Conservation (phyloP, 2,797 vertebrate species). For the Prunella strophiata region DNA sequence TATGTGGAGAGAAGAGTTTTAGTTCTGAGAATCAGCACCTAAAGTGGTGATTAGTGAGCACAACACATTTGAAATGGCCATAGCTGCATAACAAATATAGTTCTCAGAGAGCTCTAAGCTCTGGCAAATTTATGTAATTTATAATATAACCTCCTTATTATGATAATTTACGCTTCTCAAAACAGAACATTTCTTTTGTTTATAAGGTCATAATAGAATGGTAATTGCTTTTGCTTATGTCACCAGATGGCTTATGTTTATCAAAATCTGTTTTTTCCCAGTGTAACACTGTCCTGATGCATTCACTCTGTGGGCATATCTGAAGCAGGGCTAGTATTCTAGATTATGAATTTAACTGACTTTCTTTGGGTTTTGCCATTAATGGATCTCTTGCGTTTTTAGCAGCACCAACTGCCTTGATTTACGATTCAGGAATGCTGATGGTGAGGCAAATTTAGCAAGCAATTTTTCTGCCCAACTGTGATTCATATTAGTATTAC, state of each 20-base stretch:
- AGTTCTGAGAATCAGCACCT: background rate
- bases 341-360: background rate
- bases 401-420: constrained; percentile 33
- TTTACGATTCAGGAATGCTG: constrained; percentile 40
- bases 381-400: constrained; percentile 33
- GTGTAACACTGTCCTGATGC: background rate
- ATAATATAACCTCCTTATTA: constrained; percentile 4
- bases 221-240: constrained; percentile 15
- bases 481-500: constrained; percentile 52
- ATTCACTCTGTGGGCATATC: background rate
- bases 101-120: background rate
- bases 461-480: constrained; percentile 31
- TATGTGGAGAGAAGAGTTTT: background rate
- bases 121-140: constrained; percentile 8
- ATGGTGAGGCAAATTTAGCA: constrained; percentile 56
- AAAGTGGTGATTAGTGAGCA: background rate
- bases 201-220: constrained; percentile 4
- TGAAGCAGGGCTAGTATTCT: background rate
- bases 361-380: constrained; percentile 29
- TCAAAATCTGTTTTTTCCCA: background rate
- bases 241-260: constrained; percentile 26
- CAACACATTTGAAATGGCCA: background rate
- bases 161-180: background rate
- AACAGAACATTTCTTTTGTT: constrained; percentile 22
- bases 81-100: background rate